These are phyloP conservation scores for Muntiacus reevesi DNA, from an alignment of 2,113 vertebrate species.

Conservation along the genomic window DNA sequence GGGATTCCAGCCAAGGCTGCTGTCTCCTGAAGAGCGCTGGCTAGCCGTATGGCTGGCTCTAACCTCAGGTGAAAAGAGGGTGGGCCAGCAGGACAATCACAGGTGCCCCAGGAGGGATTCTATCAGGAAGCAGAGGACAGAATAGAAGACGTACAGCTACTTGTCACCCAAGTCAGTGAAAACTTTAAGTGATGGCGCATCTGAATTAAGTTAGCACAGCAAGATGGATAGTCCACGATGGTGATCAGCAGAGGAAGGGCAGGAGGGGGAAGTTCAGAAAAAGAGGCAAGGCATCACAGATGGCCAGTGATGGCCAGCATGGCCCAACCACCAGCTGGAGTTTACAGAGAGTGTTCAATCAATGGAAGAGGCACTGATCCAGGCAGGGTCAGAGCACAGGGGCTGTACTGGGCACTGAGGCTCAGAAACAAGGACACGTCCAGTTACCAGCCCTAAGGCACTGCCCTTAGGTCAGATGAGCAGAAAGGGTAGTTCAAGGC, in stretches of 20 bases:
- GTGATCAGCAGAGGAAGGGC: not conserved
- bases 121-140: not conserved
- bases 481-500: not conserved
- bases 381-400: not conserved
- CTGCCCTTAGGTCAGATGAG: not conserved
- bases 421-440: not conserved
- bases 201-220: not conserved
- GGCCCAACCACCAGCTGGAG: not conserved
- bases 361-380: not conserved
- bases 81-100: not conserved
- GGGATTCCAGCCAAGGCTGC: not conserved
- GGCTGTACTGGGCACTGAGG: fast-evolving
- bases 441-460: not conserved
- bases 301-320: not conserved
- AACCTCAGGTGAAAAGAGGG: not conserved
- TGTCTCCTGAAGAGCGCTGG: too few relatives aligned
- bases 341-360: not conserved
- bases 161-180: not conserved
- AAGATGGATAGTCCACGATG: not conserved
- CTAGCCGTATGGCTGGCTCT: too few relatives aligned
- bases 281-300: not conserved
- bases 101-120: not conserved
- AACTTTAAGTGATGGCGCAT: not conserved
- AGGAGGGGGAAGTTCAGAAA: not conserved
- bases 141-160: not conserved